Conservation (phyloP, 2,797 vertebrate genomes). For the Pelobates cultripes region DNA sequence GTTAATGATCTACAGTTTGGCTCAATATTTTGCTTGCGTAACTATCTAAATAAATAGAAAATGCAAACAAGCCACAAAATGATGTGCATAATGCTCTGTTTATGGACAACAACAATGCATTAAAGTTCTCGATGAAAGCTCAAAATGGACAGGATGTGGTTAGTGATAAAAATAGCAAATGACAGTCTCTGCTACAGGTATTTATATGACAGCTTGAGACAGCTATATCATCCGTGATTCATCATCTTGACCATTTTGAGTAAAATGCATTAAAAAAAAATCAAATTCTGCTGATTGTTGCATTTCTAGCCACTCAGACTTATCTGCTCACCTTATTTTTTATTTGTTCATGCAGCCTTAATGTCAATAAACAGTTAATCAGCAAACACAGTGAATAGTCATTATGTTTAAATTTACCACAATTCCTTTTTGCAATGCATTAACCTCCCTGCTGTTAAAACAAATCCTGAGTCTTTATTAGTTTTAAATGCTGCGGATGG, state of each 20-base stretch:
- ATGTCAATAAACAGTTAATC: conserved; percentile 27
- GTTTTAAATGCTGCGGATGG: conserved; percentile 55
- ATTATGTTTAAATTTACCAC: conserved; percentile 38
- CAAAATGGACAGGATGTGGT: conserved; percentile 39
- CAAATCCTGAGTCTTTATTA: conserved; percentile 55
- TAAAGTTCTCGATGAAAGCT: conserved; percentile 23
- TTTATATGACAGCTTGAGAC: conserved; percentile 2
- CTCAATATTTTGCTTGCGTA: background rate
- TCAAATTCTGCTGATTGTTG: background rate
- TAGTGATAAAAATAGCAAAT: conserved; percentile 29
- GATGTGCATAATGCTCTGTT: background rate
- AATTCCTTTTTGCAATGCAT: conserved; percentile 51
- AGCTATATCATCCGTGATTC: conserved; percentile 14
- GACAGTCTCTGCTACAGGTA: conserved; percentile 21
- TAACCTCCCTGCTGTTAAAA: conserved; percentile 52
- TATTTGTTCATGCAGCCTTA: background rate
- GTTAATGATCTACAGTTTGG: background rate
- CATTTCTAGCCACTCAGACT: background rate
- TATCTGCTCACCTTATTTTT: background rate
- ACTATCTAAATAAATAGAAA: background rate
- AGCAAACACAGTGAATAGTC: conserved; percentile 37
- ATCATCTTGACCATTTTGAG: background rate
- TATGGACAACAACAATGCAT: background rate
- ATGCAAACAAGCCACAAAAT: background rate
- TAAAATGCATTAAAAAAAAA: background rate